Conservation (phyloP, 2,113 vertebrate genomes). For the Serinus canaria region DNA sequence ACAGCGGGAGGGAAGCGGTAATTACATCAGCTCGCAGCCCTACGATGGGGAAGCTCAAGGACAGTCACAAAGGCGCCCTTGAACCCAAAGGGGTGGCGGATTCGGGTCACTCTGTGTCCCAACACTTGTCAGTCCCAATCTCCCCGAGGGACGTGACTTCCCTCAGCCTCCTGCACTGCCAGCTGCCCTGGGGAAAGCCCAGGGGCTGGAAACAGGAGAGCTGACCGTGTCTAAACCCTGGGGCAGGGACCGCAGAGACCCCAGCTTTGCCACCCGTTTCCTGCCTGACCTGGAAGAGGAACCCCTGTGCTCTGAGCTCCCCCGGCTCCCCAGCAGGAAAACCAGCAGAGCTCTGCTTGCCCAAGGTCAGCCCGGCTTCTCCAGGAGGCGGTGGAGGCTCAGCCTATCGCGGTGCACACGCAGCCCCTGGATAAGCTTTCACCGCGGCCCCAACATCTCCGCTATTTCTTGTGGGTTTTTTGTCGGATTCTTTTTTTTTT, state of each 20-base stretch:
- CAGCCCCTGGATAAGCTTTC: slow-evolving; percentile 1
- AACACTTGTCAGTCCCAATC: not conserved
- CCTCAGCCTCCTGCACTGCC: not conserved
- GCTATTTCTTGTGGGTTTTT: not conserved
- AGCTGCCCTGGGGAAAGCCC: not conserved
- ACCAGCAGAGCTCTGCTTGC: not conserved
- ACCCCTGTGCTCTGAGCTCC: not conserved
- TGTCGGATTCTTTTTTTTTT: not conserved
- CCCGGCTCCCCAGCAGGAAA: slow-evolving; percentile 29
- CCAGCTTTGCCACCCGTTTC: slow-evolving; percentile 19
- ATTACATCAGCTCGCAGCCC: slow-evolving; percentile 3
- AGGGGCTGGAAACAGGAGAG: not conserved
- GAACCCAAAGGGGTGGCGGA: not conserved
- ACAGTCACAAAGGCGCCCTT: not conserved
- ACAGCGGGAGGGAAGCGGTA: not conserved
- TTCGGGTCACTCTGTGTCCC: not conserved
- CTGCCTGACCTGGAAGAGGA: slow-evolving; percentile 57
- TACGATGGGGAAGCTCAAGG: not conserved
- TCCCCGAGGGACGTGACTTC: not conserved
- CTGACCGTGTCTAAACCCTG: accelerated
- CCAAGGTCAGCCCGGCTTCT: not conserved
- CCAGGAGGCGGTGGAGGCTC: not conserved
- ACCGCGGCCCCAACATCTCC: not conserved
- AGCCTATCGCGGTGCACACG: not conserved
- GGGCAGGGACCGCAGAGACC: not conserved